phyloP scores from a whole-genome alignment of 2,113 vertebrate genomes.

The Pomatostomus ruficeps region DNA sequence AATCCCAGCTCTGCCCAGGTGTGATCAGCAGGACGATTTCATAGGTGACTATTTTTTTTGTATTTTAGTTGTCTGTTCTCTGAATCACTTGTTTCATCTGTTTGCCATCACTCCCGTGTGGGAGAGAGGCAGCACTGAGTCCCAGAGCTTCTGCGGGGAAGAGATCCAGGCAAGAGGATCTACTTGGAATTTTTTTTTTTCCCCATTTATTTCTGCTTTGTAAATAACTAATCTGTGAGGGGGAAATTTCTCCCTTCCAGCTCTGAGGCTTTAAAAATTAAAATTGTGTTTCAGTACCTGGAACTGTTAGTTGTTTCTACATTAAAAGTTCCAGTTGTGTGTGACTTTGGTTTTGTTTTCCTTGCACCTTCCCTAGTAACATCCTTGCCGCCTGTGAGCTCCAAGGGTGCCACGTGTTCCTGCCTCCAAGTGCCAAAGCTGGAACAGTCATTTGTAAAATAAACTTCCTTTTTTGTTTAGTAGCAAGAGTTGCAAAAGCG shows the following conservation, averaged over 20 bases:
- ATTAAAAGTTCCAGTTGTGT: neutral
- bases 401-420: accelerated
- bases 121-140: neutral
- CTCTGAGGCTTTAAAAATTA: neutral
- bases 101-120: neutral
- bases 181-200: neutral
- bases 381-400: neutral
- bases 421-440: neutral
- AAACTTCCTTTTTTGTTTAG: neutral
- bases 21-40: neutral
- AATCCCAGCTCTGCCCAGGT: neutral
- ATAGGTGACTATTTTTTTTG: neutral
- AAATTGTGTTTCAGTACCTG: neutral
- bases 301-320: neutral
- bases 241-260: neutral
- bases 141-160: neutral
- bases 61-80: neutral
- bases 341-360: neutral
- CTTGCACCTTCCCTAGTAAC: neutral
- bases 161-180: neutral
- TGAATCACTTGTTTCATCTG: neutral
- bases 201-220: neutral
- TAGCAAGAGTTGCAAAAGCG: neutral
- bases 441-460: neutral
- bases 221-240: neutral